Conservation (phyloP, 1,140 invertebrate genomes). For the Telenomus remus region DNA sequence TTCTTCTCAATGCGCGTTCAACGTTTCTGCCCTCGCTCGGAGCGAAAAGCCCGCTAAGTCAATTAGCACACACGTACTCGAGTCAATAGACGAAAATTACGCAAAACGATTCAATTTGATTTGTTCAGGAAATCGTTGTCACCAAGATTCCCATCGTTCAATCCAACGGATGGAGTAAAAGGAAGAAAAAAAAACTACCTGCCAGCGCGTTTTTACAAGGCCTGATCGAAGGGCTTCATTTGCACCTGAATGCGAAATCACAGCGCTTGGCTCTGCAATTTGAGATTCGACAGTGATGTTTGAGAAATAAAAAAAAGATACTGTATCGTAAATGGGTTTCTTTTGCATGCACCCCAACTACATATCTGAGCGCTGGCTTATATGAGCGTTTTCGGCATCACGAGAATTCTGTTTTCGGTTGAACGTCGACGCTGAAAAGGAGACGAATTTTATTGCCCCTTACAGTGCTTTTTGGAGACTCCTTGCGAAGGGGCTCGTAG, state of each 20-base stretch:
- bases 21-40: neutral
- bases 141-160: conserved; percentile 10
- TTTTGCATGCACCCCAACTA: no score
- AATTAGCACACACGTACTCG: conserved; percentile 10
- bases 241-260: conserved; percentile 39
- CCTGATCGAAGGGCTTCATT: conserved; percentile 27
- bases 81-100: conserved; percentile 25
- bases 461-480: neutral
- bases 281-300: conserved; percentile 41
- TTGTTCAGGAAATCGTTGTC: conserved; percentile 4
- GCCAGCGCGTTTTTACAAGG: conserved; percentile 7
- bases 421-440: neutral
- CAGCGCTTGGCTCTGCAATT: conserved; percentile 25
- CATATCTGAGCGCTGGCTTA: no score
- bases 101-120: conserved; percentile 15
- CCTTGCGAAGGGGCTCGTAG: neutral
- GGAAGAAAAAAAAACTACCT: conserved; percentile 5
- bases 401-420: neutral
- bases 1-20: neutral
- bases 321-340: neutral
- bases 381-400: neutral
- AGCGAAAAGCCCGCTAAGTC: conserved; percentile 18
- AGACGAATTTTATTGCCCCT: neutral
- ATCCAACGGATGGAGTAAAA: conserved; percentile 2
- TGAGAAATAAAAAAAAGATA: neutral